These are phyloP conservation scores for Salmo trutta DNA, from an alignment of 2,797 vertebrate genomes.

Conservation along the genomic window DNA sequence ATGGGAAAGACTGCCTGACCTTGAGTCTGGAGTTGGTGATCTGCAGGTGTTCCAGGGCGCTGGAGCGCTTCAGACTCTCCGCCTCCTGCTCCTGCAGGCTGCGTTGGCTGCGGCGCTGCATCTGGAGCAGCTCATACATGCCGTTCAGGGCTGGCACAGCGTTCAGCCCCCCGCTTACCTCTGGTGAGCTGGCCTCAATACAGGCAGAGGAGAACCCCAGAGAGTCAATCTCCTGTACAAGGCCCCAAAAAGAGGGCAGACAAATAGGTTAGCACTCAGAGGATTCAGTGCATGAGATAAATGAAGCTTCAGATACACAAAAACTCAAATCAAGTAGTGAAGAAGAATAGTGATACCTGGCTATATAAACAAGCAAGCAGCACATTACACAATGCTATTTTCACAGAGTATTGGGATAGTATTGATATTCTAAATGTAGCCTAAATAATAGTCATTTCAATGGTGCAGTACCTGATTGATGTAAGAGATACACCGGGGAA, in stretches of 20 bases:
- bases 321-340: not conserved
- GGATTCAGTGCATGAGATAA: not conserved
- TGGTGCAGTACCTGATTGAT: constrained; percentile 85
- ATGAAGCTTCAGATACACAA: not conserved
- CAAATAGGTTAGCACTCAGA: not conserved
- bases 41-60: constrained; percentile 89
- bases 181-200: constrained; percentile 70
- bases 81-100: constrained; percentile 86
- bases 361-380: too few relatives aligned
- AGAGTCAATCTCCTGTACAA: constrained; percentile 83
- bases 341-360: not conserved
- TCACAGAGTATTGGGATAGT: not conserved
- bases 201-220: constrained; percentile 85
- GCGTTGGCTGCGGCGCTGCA: constrained; percentile 82
- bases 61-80: constrained; percentile 85
- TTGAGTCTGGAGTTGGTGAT: constrained; percentile 88
- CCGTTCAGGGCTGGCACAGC: constrained; percentile 84
- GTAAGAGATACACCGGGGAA: constrained; percentile 87
- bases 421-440: not conserved
- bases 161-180: constrained; percentile 68
- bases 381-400: not conserved
- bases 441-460: not conserved
- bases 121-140: constrained; percentile 88
- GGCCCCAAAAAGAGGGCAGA: not conserved
- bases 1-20: constrained; percentile 54